Evolutionary conservation across 2,888 invertebrate species (phyloP).

Genomic region (Orchestes rusci): DNA sequence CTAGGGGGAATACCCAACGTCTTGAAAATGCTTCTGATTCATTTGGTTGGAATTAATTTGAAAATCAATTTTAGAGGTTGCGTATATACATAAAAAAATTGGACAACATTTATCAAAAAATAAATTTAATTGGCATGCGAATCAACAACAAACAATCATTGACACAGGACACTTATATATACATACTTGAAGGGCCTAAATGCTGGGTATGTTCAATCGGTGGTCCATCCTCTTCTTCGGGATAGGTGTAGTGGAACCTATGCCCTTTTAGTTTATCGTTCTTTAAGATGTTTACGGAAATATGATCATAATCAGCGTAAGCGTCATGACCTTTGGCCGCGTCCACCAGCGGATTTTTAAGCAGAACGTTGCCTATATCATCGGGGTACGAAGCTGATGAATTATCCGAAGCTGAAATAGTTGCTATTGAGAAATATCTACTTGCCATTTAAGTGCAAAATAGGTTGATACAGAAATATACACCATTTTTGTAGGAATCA

Average conservation of each 20-base stretch:
- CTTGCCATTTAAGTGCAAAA: no score
- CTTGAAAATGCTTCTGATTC: no score
- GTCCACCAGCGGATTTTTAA: conserved; percentile 55
- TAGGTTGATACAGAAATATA: conserved; percentile 14
- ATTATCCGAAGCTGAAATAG: conserved; percentile 51
- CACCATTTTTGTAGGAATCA: conserved; percentile 20
- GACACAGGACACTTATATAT: no score
- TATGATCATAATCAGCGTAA: conserved; percentile 45
- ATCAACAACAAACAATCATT: no score
- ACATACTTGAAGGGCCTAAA: conserved; percentile 24
- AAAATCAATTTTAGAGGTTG: conserved; percentile 4
- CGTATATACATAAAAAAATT: conserved; percentile 4
- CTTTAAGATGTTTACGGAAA: conserved; percentile 43
- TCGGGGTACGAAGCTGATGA: conserved; percentile 50
- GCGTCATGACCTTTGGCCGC: conserved; percentile 48
- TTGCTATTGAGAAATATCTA: conserved; percentile 12
- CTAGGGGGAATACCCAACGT: no score
- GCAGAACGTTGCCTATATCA: conserved; percentile 46
- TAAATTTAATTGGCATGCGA: no score
- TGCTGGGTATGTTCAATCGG: conserved; percentile 17
- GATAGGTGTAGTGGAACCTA: conserved; percentile 33
- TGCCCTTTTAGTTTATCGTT: conserved; percentile 38
- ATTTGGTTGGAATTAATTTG: no score
- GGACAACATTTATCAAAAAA: no score
- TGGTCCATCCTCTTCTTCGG: conserved; percentile 36